Conservation (phyloP, 2,888 invertebrate species). For the Corythucha ciliata region DNA sequence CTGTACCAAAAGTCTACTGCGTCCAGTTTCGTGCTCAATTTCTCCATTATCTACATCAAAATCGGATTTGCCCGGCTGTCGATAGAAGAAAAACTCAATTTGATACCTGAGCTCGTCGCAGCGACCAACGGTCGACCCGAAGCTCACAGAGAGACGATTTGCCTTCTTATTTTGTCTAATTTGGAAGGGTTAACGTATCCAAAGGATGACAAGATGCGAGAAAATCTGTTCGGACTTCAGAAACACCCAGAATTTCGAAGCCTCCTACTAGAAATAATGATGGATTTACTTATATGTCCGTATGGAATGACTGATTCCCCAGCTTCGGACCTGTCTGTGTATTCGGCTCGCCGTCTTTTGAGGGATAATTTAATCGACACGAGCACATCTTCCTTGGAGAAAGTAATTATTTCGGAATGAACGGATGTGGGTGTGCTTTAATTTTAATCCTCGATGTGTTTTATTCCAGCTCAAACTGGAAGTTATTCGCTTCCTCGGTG, state of each 20-base stretch:
- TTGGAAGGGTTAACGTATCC: constrained; percentile 62
- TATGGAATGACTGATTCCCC: too few species aligned
- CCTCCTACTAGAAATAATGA: constrained; percentile 63
- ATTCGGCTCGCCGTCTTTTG: too few species aligned
- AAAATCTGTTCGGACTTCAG: constrained; percentile 55
- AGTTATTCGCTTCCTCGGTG: constrained; percentile 72
- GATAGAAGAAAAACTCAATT: constrained; percentile 59
- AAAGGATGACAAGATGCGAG: constrained; percentile 52
- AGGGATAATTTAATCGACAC: too few species aligned
- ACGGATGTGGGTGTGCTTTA: too few species aligned
- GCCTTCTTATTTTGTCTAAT: constrained; percentile 70
- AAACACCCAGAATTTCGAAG: constrained; percentile 61
- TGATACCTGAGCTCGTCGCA: constrained; percentile 64
- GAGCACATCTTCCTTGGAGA: too few species aligned
- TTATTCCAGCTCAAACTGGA: constrained; percentile 56
- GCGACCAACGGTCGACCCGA: constrained; percentile 71
- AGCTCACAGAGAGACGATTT: constrained; percentile 75
- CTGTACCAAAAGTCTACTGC: constrained; percentile 70
- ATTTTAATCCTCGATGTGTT: too few species aligned
- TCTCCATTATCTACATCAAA: constrained; percentile 86
- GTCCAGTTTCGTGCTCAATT: constrained; percentile 77
- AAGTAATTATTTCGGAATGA: too few species aligned
- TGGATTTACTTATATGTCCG: constrained; percentile 74
- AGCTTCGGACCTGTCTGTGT: too few species aligned
- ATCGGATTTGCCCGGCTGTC: constrained; percentile 79